These are phyloP conservation scores for Cryptops parisi DNA, from an alignment of 2,888 invertebrate species.

Conservation along the genomic window DNA sequence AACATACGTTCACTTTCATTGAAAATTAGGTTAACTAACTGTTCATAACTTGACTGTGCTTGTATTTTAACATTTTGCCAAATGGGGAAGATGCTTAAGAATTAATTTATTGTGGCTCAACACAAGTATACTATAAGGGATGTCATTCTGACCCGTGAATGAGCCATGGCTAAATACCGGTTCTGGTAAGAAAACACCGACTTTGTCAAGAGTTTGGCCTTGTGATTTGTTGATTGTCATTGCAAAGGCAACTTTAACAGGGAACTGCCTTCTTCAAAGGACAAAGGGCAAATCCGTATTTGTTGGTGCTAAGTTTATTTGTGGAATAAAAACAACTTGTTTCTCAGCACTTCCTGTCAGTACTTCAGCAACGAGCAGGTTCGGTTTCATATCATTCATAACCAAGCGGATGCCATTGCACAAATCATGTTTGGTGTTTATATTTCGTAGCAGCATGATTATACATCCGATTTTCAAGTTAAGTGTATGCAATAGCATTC, in stretches of 20 bases:
- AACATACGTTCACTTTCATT: no score
- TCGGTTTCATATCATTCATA: not conserved
- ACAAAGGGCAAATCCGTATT: not conserved
- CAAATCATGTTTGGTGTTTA: not conserved
- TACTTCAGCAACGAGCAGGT: no score
- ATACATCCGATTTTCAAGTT: not conserved
- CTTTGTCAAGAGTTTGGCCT: not conserved
- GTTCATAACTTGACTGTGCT: no score
- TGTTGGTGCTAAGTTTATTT: not conserved
- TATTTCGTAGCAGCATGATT: not conserved
- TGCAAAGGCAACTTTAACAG: not conserved
- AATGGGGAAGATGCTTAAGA: no score
- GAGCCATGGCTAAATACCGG: no score
- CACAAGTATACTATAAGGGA: no score
- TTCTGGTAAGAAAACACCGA: not conserved
- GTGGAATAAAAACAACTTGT: not conserved
- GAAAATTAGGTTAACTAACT: no score
- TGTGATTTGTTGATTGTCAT: slow-evolving; percentile 1
- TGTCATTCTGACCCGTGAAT: no score
- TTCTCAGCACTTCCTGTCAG: no score
- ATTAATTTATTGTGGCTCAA: no score
- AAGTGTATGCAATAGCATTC: not conserved
- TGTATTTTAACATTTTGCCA: no score
- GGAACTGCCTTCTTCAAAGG: not conserved
- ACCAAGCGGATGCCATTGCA: not conserved